These are phyloP conservation scores for Aramus guarauna DNA, from an alignment of 2,113 vertebrate species.

Conservation along the genomic window DNA sequence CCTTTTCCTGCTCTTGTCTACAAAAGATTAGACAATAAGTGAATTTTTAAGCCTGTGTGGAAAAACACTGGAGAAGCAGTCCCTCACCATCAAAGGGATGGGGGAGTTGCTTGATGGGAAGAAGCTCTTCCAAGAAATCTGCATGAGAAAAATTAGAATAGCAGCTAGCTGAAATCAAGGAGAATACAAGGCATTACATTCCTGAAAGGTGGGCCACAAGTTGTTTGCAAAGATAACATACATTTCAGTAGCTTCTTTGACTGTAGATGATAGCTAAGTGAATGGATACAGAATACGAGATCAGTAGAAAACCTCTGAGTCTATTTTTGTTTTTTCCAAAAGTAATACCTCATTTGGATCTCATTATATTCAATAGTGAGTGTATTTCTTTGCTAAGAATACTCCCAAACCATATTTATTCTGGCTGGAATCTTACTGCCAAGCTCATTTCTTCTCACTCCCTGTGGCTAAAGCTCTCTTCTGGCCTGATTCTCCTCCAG, in stretches of 20 bases:
- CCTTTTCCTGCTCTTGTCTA: neutral
- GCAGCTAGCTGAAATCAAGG: slow-evolving; percentile 35
- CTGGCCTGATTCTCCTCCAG: neutral
- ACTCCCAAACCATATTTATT: slow-evolving; percentile 2
- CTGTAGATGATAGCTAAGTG: neutral
- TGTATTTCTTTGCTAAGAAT: neutral
- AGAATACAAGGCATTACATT: neutral
- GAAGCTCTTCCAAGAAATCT: slow-evolving; percentile 44
- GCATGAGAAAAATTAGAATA: slow-evolving; percentile 26
- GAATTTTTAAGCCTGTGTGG: neutral
- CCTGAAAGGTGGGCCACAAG: neutral
- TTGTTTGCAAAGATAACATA: neutral
- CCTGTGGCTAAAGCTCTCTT: neutral
- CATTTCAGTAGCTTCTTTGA: slow-evolving; percentile 16
- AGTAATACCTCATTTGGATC: slow-evolving; percentile 3
- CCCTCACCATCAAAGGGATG: neutral
- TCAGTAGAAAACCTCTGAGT: neutral
- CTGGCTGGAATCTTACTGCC: neutral
- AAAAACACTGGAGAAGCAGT: neutral
- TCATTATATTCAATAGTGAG: neutral
- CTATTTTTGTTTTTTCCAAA: neutral
- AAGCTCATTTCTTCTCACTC: neutral
- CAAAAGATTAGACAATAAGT: neutral
- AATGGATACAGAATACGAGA: slow-evolving; percentile 3
- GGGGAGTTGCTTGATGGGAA: slow-evolving; percentile 9